Base-by-base conservation (phyloP, 2,797 vertebrate genomes). In the Chelonia mydas region DNA sequence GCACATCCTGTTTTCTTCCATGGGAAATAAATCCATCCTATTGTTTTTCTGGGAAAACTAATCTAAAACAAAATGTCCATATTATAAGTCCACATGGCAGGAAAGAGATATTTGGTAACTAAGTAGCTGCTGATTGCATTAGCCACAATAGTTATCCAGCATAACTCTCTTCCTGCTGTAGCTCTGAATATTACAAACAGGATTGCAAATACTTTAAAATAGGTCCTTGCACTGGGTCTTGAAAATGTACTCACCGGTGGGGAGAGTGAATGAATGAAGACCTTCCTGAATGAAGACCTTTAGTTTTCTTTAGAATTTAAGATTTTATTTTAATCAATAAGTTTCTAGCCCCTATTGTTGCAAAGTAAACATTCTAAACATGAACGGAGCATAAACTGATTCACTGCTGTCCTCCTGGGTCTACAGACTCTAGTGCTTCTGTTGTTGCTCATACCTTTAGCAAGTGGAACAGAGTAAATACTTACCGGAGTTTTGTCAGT, bases 1-100 rank as follows among this genome's bases (percentile, higher is more conserved):
- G 28, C 57, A 16, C 23, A 47, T 23, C 27, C 81, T 90, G 41
- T 59, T 93, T 95, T 96, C 82, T 86, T 96, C 90, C 83, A 88
- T 87, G 37, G 65, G 94, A 90, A 91, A 77, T 3, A 16, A 55
- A 79, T 12, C 28, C 76, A 4, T 92, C 88, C 78, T 87, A 37
- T 86, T 92, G 95, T 47, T 84, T 31, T 91, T 91, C 76, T 72
- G 45, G 90, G 78, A 86, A 92, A 95, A 84, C 23, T 53, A 3
- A 68, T 12, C 3, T 47, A 5, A 77, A 92, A 91, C 81, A 0
- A 50, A 50, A 37, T 25, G 11, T 81, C 16, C 25, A 49, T 91
- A 15, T 23, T 74, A 11, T 72, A 84, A 74, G 51, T 92, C 57
- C 57, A 12, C 12, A 17, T 90, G 91, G 54, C 15, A 83, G 86